Base-by-base conservation (phyloP, 2,113 vertebrate genomes). In the Stomatorhinus ivindoensis region DNA sequence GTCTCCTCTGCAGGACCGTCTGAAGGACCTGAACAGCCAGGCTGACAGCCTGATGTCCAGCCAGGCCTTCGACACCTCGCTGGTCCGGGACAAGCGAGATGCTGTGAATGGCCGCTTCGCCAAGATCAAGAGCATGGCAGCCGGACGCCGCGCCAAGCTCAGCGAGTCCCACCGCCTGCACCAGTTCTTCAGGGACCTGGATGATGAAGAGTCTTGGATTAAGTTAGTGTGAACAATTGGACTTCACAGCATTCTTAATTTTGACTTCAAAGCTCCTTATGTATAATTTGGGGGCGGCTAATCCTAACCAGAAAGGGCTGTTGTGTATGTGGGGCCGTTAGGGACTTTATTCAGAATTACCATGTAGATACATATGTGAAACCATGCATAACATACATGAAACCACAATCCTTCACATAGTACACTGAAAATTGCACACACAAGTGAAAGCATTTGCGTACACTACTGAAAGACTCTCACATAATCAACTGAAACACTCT, bases 181-280 rank as follows among this genome's bases (percentile, higher is more conserved):
- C 90, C 99, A 99, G 96, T 99, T 99, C 94, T 99, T 99, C 95
- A 97, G 99, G 2, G 99, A 99, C 92, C 96, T 99, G 96, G 98
- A 99, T 0, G 99, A 99, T 0, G 99, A 99, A 89, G 99, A 99
- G 91, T 99, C 98, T 50, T 99, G 98, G 98, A 99, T 99, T 93
- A 99, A 99, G 98, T 99, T 93, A 27, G 97, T 93, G 50, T 82
- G 65, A 61, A 61, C 55, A 61, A n/a, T 61, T 24, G 19, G 13
- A 65, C 6, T 5, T 50, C 17, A 9, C 11, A 21, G 35, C 48
- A 53, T 35, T 55, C n/a, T 50, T 53, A 5, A 24, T n/a, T 48
- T 46, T 27, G 21, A 42, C 19, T 24, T 46, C n/a, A 48, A 85
- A 85, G 85, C n/a, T 86, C 48, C 48, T 4, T 86, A 11, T 65